Base-by-base conservation (phyloP, 2,113 vertebrate genomes). In the Solea senegalensis region DNA sequence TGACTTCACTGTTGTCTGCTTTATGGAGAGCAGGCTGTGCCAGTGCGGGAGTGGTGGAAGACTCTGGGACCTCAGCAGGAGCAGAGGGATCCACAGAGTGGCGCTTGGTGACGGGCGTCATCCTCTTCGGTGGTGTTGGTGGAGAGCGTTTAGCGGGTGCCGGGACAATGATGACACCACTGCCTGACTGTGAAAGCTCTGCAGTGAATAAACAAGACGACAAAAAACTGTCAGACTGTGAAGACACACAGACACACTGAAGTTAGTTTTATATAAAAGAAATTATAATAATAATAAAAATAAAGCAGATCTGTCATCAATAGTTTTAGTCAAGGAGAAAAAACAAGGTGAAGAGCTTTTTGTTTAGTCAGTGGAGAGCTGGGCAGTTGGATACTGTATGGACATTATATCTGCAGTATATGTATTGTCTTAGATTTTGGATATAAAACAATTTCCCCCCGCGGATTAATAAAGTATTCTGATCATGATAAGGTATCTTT, bases 111-210 rank as follows among this genome's bases (percentile, higher is more conserved):
- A 95, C 82, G 0, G 94, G 91, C 43, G 94, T 89, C 62, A 89
- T 94, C 88, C 97, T 95, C 82, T 95, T 96, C 0, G 95, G 95
- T 1, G 97, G 97, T 27, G 94, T 91, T 11, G 97, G 97, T 16
- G 96, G 97, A 34, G 97, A 97, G 28, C 94, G 95, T 82, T 95
- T 98, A 43, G 90, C 53, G 4, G 43, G 92, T 21, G 90, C 83
- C 16, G 51, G 91, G 69, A 81, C 90, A 61, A 68, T 83, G 78
- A 90, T 76, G 77, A 81, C 3, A 1, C 86, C 82, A 8, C 84
- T 80, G 54, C 94, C 88, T 27, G 92, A 89, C 53, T 95, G 94
- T 5, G 94, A 94, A 11, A 94, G 86, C 81, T 98, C 96, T 39
- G 92, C 95, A 96, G 91, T 34, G 16, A 16, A 62, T 9, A 49